phyloP scores from a whole-genome alignment of 2,888 invertebrate species.

The Philonicus albiceps region DNA sequence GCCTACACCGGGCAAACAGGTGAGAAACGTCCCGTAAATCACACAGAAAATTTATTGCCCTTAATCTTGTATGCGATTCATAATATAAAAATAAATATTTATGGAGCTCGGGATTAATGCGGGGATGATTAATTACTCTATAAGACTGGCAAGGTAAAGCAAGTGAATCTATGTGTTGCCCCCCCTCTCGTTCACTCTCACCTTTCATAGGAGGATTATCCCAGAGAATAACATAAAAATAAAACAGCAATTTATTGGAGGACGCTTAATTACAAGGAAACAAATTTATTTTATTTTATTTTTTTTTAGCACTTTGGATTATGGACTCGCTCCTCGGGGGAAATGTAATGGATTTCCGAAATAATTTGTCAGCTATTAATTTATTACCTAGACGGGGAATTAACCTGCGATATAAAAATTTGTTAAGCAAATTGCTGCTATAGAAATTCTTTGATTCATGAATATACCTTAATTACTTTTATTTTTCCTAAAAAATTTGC shows the following conservation, averaged over 20 bases:
- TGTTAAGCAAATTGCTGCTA: background rate
- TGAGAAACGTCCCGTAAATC: constrained; percentile 16
- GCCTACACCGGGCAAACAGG: background rate
- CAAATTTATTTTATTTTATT: too few species aligned
- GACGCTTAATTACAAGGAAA: background rate
- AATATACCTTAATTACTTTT: background rate
- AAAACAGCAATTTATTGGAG: background rate
- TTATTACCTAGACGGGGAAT: background rate
- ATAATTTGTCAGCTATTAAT: background rate
- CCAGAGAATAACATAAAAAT: background rate
- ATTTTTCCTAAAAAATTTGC: background rate
- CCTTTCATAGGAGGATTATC: background rate
- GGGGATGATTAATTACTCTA: constrained; percentile 17
- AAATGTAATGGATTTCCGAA: background rate
- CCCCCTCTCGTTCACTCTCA: background rate
- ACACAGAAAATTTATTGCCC: constrained; percentile 14
- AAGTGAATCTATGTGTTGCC: constrained; percentile 3
- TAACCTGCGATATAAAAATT: background rate
- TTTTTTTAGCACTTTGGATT: background rate
- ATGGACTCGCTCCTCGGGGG: background rate
- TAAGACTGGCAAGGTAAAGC: background rate
- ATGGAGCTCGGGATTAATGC: constrained; percentile 8
- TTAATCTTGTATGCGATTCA: background rate
- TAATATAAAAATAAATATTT: constrained; percentile 31
- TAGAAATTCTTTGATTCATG: background rate